phyloP scores from a whole-genome alignment of 1,140 invertebrate species.

The Bombus turneri region DNA sequence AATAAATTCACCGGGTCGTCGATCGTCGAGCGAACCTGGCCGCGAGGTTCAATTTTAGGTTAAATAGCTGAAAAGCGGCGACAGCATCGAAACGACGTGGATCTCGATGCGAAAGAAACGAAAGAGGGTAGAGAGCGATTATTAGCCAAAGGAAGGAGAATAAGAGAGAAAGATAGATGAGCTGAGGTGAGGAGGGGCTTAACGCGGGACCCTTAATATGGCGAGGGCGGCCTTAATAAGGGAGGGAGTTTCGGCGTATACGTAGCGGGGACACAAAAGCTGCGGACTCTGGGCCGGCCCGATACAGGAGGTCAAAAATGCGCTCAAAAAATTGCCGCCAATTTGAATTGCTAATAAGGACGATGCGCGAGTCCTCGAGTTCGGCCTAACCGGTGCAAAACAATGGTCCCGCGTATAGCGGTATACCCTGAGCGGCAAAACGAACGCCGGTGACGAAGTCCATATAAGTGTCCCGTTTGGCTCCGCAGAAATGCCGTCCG shows the following conservation, averaged over 20 bases:
- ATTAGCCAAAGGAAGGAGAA: neutral
- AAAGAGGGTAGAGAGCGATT: neutral
- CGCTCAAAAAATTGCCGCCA: slow-evolving; percentile 83
- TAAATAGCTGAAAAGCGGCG: neutral
- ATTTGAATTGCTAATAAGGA: slow-evolving; percentile 83
- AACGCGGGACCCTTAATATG: slow-evolving; percentile 78
- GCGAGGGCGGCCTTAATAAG: slow-evolving; percentile 83
- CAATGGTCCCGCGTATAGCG: slow-evolving; percentile 80
- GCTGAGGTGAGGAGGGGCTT: neutral
- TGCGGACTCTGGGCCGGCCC: slow-evolving; percentile 68
- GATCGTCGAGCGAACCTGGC: neutral
- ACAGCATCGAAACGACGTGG: neutral
- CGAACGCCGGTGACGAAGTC: slow-evolving; percentile 79
- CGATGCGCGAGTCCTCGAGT: slow-evolving; percentile 68
- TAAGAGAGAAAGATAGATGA: neutral
- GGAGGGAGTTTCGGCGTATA: slow-evolving; percentile 78
- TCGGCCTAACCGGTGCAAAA: slow-evolving; percentile 77
- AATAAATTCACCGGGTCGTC: neutral
- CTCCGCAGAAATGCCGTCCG: slow-evolving; percentile 79
- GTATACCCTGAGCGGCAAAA: slow-evolving; percentile 76
- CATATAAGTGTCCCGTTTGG: slow-evolving; percentile 82
- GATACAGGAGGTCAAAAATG: slow-evolving; percentile 84
- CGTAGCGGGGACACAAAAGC: slow-evolving; percentile 72
- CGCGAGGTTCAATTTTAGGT: neutral
- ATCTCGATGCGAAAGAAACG: neutral